phyloP scores from a whole-genome alignment of 2,888 invertebrate species.

The Lepidocyrtoides sp. region DNA sequence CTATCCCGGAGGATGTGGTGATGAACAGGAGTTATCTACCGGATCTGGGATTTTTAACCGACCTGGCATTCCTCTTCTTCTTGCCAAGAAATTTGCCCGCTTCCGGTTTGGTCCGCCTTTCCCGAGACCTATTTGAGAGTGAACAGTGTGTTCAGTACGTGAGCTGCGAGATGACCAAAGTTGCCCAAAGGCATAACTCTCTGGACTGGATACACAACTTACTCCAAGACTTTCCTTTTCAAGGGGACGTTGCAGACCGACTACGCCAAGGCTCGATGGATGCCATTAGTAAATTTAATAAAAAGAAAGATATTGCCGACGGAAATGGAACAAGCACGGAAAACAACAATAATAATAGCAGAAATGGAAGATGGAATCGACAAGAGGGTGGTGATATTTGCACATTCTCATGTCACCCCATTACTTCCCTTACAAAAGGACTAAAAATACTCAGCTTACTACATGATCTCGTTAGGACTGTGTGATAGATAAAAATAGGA shows the following conservation, averaged over 20 bases:
- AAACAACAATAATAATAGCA: background rate
- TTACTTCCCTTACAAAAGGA: slow-evolving; percentile 64
- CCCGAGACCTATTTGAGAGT: slow-evolving; percentile 81
- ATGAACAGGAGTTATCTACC: slow-evolving; percentile 71
- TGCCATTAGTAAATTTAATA: slow-evolving; percentile 57
- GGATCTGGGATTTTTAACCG: slow-evolving; percentile 74
- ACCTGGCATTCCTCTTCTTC: slow-evolving; percentile 70
- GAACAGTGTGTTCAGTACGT: slow-evolving; percentile 80
- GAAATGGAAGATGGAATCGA: background rate
- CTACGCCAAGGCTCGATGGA: slow-evolving; percentile 67
- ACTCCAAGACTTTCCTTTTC: slow-evolving; percentile 80
- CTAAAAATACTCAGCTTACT: slow-evolving; percentile 73
- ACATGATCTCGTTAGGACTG: slow-evolving; percentile 68
- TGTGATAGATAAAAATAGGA: slow-evolving; percentile 37
- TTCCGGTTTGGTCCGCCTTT: slow-evolving; percentile 77
- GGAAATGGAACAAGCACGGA: slow-evolving; percentile 27
- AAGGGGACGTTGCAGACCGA: slow-evolving; percentile 80
- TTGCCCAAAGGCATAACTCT: slow-evolving; percentile 44
- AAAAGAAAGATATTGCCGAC: background rate
- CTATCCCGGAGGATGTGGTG: slow-evolving; percentile 73
- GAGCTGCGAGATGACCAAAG: slow-evolving; percentile 76
- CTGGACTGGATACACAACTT: slow-evolving; percentile 75
- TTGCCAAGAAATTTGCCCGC: slow-evolving; percentile 67
- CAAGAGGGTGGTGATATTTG: slow-evolving; percentile 40
- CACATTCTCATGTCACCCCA: slow-evolving; percentile 71